A percentile compares a stretch with the other conserved stretches of the same genome.
Evolutionary conservation across 2,888 invertebrate genomes (phyloP).

Genomic region (Encarsia formosa): DNA sequence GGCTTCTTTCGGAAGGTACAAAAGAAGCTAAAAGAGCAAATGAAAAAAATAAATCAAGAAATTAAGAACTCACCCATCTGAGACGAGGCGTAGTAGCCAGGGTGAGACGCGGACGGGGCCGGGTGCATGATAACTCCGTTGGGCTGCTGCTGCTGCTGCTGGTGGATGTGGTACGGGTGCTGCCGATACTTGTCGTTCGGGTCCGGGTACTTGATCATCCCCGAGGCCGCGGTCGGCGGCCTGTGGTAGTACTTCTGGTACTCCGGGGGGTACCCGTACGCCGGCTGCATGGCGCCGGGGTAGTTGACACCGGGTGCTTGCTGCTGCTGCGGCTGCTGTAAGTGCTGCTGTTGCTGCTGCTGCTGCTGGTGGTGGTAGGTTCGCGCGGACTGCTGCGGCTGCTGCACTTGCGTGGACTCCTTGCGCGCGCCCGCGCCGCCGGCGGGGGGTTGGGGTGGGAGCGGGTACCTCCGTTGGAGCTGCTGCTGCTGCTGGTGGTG

Average conservation of each 20-base stretch:
- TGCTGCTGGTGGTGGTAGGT: slow-evolving; percentile 14
- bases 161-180: slow-evolving; percentile 19
- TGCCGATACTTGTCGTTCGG: slow-evolving; percentile 35
- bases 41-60: too few relatives aligned
- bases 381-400: neutral
- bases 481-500: too few relatives aligned
- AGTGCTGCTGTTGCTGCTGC: slow-evolving; percentile 4
- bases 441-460: neutral
- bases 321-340: slow-evolving; percentile 3
- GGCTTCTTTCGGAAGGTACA: too few relatives aligned
- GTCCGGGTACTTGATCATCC: slow-evolving; percentile 39
- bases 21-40: too few relatives aligned
- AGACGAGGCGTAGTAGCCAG: slow-evolving; percentile 37
- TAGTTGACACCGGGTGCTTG: slow-evolving; percentile 8
- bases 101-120: slow-evolving; percentile 30
- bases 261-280: slow-evolving; percentile 16
- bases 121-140: slow-evolving; percentile 31
- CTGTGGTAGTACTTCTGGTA: slow-evolving; percentile 23
- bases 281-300: slow-evolving; percentile 10
- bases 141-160: slow-evolving; percentile 20
- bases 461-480: neutral
- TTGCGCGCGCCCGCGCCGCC: too few relatives aligned
- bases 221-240: slow-evolving; percentile 9
- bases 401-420: neutral
- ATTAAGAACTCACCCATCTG: slow-evolving; percentile 30